These are phyloP conservation scores for Diaperis boleti DNA, from an alignment of 2,888 invertebrate species.

Conservation along the genomic window DNA sequence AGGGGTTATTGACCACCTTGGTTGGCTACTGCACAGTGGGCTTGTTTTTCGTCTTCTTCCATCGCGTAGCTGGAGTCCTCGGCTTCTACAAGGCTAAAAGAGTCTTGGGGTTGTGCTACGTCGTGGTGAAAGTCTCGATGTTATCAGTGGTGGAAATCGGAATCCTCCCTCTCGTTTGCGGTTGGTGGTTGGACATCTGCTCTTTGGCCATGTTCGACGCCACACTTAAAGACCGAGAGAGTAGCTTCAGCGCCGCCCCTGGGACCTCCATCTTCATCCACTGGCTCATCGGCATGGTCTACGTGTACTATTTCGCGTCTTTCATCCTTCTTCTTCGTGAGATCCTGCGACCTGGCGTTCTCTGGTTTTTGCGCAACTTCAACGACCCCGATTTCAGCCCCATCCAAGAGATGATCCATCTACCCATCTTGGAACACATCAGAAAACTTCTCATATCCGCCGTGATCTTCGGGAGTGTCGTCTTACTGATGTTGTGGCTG, in stretches of 20 bases:
- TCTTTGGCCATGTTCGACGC: conserved; percentile 94
- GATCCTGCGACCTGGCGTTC: conserved; percentile 94
- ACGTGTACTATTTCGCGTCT: conserved; percentile 99
- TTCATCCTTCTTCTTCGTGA: conserved; percentile 93
- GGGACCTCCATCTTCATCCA: conserved; percentile 98
- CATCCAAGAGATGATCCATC: conserved; percentile 98
- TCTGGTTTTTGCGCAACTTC: conserved; percentile 98
- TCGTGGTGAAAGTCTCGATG: conserved; percentile 91
- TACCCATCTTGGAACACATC: conserved; percentile 92
- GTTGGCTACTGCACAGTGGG: conserved; percentile 95
- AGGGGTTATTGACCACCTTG: conserved; percentile 91
- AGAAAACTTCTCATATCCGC: conserved; percentile 92
- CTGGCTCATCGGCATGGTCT: conserved; percentile 99
- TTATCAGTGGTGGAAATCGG: conserved; percentile 98
- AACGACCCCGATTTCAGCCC: conserved; percentile 99
- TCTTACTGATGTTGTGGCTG: conserved; percentile 95
- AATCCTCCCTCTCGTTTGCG: conserved; percentile 95
- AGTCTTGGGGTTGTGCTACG: conserved; percentile 92
- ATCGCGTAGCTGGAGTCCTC: conserved; percentile 85
- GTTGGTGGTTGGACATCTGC: conserved; percentile 99
- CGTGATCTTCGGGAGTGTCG: conserved; percentile 95
- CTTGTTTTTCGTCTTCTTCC: conserved; percentile 82
- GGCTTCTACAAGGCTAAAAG: conserved; percentile 84
- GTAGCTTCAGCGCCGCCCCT: conserved; percentile 90
- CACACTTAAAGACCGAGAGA: conserved; percentile 87